Evolutionary conservation across 2,113 vertebrate species (phyloP).

Genomic region (Notiomystis cincta): DNA sequence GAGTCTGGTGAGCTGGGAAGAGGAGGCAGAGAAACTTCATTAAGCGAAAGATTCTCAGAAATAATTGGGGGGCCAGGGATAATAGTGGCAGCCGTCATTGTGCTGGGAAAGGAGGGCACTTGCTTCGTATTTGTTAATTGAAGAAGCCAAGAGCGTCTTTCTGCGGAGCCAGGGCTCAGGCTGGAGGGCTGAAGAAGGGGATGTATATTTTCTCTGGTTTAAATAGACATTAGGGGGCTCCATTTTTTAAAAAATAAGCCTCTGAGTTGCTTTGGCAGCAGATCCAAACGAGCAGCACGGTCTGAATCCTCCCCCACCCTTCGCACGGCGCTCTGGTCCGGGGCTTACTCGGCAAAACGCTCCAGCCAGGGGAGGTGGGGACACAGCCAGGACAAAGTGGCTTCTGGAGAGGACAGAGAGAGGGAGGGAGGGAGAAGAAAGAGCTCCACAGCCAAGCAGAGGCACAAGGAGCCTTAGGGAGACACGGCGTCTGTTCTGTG

Average conservation of each 20-base stretch:
- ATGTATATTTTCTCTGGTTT: slow-evolving; percentile 15
- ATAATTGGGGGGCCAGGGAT: slow-evolving; percentile 63
- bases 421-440: neutral
- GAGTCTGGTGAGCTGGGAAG: slow-evolving; percentile 5
- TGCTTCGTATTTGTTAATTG: slow-evolving; percentile 19
- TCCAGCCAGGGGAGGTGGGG: neutral
- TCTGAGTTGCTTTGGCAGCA: neutral
- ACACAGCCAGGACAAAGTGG: neutral
- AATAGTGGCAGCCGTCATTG: slow-evolving; percentile 35
- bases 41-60: slow-evolving; percentile 40
- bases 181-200: neutral
- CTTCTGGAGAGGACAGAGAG: neutral
- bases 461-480: neutral
- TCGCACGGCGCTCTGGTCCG: fast-evolving
- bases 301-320: neutral
- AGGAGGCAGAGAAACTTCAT: slow-evolving; percentile 60
- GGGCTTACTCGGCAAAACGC: neutral
- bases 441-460: fast-evolving
- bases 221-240: slow-evolving; percentile 64
- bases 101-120: slow-evolving; percentile 41
- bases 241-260: slow-evolving; percentile 51
- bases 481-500: neutral
- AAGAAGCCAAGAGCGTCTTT: neutral
- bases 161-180: neutral
- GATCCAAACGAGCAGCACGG: neutral